Percentiles rank a stretch among this genome's conserved stretches.
Conservation (phyloP, 2,113 vertebrate genomes). For the Eptatretus burgeri region DNA sequence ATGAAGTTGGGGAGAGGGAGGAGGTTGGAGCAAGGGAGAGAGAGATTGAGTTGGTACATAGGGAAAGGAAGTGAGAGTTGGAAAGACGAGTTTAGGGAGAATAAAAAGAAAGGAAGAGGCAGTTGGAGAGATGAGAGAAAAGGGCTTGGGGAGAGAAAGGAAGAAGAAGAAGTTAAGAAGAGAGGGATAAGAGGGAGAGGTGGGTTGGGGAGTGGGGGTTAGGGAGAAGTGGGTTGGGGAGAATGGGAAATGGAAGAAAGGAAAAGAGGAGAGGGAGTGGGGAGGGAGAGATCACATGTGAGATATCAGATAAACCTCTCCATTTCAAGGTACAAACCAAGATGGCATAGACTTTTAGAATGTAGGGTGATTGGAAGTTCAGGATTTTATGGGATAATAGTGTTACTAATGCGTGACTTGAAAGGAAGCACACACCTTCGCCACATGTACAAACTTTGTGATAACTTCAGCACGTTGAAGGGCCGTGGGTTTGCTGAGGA, state of each 20-base stretch:
- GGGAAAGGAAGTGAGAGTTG: not conserved
- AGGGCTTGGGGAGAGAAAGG: not conserved
- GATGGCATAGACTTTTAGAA: too few relatives aligned
- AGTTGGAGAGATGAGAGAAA: not conserved
- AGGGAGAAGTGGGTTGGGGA: not conserved
- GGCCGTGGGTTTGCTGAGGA: constrained; percentile 78
- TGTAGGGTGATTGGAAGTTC: too few relatives aligned
- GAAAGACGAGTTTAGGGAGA: not conserved
- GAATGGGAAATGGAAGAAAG: not conserved
- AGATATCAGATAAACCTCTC: too few relatives aligned
- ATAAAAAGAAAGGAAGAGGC: not conserved
- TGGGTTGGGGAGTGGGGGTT: not conserved
- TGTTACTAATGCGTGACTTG: not conserved
- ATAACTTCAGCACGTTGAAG: constrained; percentile 77
- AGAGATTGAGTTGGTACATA: not conserved
- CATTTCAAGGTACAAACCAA: too few relatives aligned
- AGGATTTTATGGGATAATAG: too few relatives aligned
- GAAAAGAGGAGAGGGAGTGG: not conserved
- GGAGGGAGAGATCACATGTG: not conserved
- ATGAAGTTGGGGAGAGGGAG: not conserved
- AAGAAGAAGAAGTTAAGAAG: not conserved
- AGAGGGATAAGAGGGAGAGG: not conserved
- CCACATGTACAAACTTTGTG: constrained; percentile 81
- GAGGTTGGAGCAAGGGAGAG: not conserved
- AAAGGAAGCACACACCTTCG: constrained; percentile 28